A percentile compares a stretch with the other conserved stretches of the same genome.
Evolutionary conservation across 2,797 vertebrate genomes (phyloP).

Genomic region (Xerus rutilus): DNA sequence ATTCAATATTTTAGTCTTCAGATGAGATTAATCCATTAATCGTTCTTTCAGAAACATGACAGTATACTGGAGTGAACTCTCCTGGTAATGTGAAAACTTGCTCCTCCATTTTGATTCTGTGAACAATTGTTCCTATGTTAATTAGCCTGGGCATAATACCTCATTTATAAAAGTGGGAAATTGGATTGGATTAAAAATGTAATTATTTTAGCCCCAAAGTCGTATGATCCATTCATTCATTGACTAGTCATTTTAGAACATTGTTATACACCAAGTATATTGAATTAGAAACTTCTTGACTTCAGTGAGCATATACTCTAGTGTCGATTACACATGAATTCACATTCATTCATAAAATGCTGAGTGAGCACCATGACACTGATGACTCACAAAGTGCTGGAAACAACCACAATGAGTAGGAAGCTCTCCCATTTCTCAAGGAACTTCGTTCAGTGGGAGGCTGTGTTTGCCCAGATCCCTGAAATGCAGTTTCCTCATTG

Average conservation of each 20-base stretch:
- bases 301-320: background rate
- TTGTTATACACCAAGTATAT: background rate
- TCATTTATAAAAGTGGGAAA: background rate
- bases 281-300: constrained; percentile 25
- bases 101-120: background rate
- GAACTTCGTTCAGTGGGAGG: background rate
- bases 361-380: background rate
- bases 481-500: background rate
- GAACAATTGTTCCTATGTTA: background rate
- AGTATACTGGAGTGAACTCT: background rate
- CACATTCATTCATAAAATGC: background rate
- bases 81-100: constrained; percentile 5
- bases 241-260: background rate
- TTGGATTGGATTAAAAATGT: constrained; percentile 7
- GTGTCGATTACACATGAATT: background rate
- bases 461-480: background rate
- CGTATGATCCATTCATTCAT: background rate
- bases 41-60: background rate
- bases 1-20: background rate
- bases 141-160: background rate
- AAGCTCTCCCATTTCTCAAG: background rate
- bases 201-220: constrained; percentile 15
- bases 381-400: background rate
- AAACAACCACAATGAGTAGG: background rate
- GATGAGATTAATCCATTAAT: background rate